phyloP scores from a whole-genome alignment of 2,797 vertebrate genomes.

The Periophthalmus magnuspinnatus region DNA sequence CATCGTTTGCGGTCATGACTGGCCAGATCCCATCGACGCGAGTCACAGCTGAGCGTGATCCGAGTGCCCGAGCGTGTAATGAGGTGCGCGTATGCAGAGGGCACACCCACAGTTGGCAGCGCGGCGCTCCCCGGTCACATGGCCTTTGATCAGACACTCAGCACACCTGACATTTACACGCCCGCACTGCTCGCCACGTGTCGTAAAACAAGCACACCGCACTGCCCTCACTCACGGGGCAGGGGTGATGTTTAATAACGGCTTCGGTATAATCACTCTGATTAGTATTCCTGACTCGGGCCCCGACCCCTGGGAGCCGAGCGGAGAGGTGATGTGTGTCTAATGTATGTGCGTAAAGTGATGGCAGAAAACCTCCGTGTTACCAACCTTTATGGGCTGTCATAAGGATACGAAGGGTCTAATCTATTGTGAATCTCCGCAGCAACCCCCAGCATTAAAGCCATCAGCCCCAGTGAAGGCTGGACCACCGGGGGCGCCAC shows the following conservation, averaged over 20 bases:
- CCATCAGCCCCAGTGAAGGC: slow-evolving; percentile 93
- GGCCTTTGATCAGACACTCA: slow-evolving; percentile 80
- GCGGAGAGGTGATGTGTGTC: slow-evolving; percentile 60
- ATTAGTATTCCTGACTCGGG: slow-evolving; percentile 93
- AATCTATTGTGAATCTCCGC: slow-evolving; percentile 59
- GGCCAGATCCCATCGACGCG: slow-evolving; percentile 14
- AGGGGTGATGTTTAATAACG: slow-evolving; percentile 99
- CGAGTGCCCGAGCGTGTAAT: slow-evolving; percentile 68
- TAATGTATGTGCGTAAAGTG: slow-evolving; percentile 22
- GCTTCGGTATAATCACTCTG: slow-evolving; percentile 92
- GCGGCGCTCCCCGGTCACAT: slow-evolving; percentile 69
- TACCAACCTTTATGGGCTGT: slow-evolving; percentile 46
- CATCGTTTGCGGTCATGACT: slow-evolving; percentile 10
- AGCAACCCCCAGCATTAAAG: slow-evolving; percentile 93
- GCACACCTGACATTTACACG: slow-evolving; percentile 96
- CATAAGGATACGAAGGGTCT: slow-evolving; percentile 54
- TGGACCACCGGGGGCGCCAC: slow-evolving; percentile 94
- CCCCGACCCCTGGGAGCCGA: slow-evolving; percentile 85
- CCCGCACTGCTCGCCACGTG: slow-evolving; percentile 72
- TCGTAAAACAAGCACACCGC: slow-evolving; percentile 77
- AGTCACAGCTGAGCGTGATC: slow-evolving; percentile 47
- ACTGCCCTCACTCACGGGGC: slow-evolving; percentile 70
- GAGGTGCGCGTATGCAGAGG: slow-evolving; percentile 68
- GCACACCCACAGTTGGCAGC: slow-evolving; percentile 71
- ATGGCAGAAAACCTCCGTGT: slow-evolving; percentile 29